Base-by-base conservation (phyloP, 2,113 vertebrate genomes). In the Catharus bicknelli region DNA sequence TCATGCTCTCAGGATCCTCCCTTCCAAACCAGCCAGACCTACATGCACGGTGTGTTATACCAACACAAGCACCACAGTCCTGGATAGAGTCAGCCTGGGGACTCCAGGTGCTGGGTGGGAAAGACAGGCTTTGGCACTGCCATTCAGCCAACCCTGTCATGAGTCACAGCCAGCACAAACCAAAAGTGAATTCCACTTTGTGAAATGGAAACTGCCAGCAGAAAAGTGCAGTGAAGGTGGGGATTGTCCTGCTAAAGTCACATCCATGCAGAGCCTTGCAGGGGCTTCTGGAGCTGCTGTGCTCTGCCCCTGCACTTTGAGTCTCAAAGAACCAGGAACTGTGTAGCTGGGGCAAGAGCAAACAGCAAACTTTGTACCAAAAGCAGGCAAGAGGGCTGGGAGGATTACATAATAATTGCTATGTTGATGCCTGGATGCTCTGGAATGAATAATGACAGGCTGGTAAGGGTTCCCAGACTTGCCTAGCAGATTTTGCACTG, bases 91-190 rank as follows among this genome's bases (percentile, higher is more conserved):
- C 72, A 83, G 1, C n/a, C 59, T 53, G 38, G 34, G 38, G 19
- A 57, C 9, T 57, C 9, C 50, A 42, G 54, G 48, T 45, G 25
- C 27, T 20, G n/a, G 32, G 21, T 51, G 29, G 58, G 25, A 68
- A 66, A 83, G 66, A 19, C 67, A 79, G 55, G 26, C 9, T 51
- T 16, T 57, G 19, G 19, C 14, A 25, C 19, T 62, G 42, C 58
- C 59, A 13, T 62, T 81, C 70, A 57, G 17, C 17, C 21, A 74
- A 22, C 27, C 26, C n/a, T 3, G 2, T 6, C 0, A 0, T n/a
- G 61, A 48, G 50, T 36, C 61, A 70, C 8, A 64, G 45, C 51
- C 50, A 55, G 29, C 45, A 20, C 48, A 20, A 32, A 21, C 20
- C 42, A 62, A 29, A 72, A 57, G 36, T 17, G 8, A 89, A 69